Percentiles rank a stretch among this genome's conserved stretches.
phyloP scores from a whole-genome alignment of 2,113 vertebrate genomes.

The Odontesthes bonariensis region DNA sequence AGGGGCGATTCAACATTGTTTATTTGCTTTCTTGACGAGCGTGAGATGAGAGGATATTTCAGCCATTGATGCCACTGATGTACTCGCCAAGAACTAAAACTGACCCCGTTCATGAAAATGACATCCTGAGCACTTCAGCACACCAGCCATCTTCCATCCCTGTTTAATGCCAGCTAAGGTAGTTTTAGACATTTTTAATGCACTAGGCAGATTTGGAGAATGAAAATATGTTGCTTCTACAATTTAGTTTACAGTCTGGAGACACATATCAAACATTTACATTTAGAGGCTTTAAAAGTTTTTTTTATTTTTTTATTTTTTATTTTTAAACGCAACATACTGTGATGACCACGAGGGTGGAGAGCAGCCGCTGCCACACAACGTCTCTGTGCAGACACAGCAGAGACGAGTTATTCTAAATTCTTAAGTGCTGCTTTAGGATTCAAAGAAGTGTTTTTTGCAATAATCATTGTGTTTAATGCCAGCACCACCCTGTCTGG shows the following conservation, averaged over 20 bases:
- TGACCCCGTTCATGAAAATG: background rate
- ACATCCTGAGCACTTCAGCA: constrained; percentile 22
- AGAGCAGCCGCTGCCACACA: constrained; percentile 45
- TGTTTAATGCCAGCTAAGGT: constrained; percentile 1
- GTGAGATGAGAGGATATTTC: background rate
- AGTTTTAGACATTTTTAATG: constrained; percentile 17
- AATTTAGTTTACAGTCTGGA: constrained; percentile 51
- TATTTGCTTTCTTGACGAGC: background rate
- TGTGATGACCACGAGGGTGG: constrained; percentile 14
- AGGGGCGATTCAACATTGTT: background rate
- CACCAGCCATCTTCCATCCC: background rate
- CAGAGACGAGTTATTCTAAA: background rate
- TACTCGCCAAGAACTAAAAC: background rate
- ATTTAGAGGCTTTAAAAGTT: constrained; percentile 55
- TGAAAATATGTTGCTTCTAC: constrained; percentile 46
- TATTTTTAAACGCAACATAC: constrained; percentile 47
- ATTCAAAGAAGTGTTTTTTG: background rate
- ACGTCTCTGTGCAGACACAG: background rate
- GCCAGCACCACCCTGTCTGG: background rate
- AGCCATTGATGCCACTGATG: background rate
- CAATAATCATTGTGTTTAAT: background rate
- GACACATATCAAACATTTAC: constrained; percentile 68
- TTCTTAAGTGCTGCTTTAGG: background rate
- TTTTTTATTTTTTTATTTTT: no score
- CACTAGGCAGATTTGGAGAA: constrained; percentile 43